Conservation (phyloP, 2,797 vertebrate genomes). For the Pipistrellus pygmaeus region DNA sequence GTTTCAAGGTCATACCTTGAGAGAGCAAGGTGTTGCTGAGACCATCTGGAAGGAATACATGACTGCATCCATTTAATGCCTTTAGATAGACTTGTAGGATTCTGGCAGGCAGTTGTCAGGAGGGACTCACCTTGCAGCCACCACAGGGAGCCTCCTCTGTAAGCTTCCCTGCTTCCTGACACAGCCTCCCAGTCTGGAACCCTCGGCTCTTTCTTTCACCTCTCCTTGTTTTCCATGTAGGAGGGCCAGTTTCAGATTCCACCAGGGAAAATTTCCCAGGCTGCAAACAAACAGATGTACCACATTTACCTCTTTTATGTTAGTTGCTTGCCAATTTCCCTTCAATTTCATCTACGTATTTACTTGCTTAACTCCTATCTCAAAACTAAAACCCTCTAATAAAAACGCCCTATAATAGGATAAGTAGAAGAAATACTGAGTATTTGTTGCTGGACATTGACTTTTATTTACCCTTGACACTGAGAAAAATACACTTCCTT, state of each 20-base stretch:
- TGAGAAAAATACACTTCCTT: constrained; percentile 27
- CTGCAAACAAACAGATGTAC: background rate
- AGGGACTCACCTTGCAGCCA: background rate
- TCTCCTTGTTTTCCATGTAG: background rate
- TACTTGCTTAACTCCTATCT: constrained; percentile 25
- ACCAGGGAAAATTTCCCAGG: background rate
- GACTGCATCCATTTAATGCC: background rate
- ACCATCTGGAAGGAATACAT: background rate
- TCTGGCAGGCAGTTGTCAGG: background rate
- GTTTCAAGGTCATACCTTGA: background rate
- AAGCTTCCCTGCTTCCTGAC: background rate
- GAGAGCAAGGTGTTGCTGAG: background rate
- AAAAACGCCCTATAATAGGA: background rate
- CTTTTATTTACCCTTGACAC: constrained; percentile 36
- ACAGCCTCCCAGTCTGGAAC: background rate
- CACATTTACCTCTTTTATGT: background rate
- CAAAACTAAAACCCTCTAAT: constrained; percentile 37
- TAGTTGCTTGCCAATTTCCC: background rate
- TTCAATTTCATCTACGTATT: constrained; percentile 20
- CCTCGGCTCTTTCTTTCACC: background rate
- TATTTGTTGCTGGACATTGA: background rate
- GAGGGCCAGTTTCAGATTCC: background rate
- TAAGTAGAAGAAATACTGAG: constrained; percentile 37
- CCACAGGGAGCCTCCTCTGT: background rate
- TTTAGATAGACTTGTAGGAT: background rate